These are phyloP conservation scores for Apoda limacodes DNA, from an alignment of 2,888 invertebrate species.

Conservation along the genomic window DNA sequence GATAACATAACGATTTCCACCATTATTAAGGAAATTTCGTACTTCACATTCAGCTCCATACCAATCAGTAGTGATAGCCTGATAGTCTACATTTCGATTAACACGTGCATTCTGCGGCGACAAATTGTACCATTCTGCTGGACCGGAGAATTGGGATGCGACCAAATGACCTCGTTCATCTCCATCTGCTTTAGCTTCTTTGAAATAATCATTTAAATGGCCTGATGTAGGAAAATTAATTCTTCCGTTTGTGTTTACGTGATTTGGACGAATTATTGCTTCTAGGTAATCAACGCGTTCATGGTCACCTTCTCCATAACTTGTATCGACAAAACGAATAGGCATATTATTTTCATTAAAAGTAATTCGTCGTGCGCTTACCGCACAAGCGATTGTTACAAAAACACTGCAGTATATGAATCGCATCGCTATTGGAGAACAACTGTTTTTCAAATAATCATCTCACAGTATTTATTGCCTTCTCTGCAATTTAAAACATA, in stretches of 20 bases:
- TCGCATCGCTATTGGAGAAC: too few species aligned
- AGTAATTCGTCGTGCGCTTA: not conserved
- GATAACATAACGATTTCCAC: conserved; percentile 5
- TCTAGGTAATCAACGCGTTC: not conserved
- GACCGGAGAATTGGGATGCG: conserved; percentile 13
- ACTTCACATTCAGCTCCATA: conserved; percentile 11
- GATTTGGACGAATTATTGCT: not conserved
- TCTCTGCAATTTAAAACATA: too few species aligned
- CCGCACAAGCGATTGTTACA: not conserved
- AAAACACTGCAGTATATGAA: too few species aligned
- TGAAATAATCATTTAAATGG: conserved; percentile 1
- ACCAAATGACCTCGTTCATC: conserved; percentile 12
- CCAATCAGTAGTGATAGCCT: conserved; percentile 11
- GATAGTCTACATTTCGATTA: conserved; percentile 9
- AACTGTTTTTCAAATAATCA: too few species aligned
- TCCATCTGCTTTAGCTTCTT: conserved; percentile 4
- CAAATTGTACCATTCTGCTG: conserved; percentile 12
- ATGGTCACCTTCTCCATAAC: not conserved
- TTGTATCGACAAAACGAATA: not conserved
- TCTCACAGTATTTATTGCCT: too few species aligned
- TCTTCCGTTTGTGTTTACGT: not conserved
- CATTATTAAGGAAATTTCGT: conserved; percentile 9
- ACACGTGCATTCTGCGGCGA: conserved; percentile 12
- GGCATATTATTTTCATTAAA: not conserved
- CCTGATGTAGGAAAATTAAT: not conserved